These are phyloP conservation scores for Xenentodon cancila DNA, from an alignment of 2,797 vertebrate species.

Conservation along the genomic window DNA sequence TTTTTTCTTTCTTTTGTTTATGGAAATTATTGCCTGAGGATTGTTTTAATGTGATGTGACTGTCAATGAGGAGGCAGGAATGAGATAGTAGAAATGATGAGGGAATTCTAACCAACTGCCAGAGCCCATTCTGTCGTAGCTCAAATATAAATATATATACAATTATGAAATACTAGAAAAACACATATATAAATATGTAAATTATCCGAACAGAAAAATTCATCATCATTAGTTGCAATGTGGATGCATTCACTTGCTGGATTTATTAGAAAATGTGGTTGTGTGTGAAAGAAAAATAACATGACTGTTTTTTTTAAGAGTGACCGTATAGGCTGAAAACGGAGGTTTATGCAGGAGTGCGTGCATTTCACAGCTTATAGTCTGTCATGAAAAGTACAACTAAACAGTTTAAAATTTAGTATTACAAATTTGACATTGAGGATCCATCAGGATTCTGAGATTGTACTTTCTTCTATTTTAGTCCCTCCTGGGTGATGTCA, in stretches of 20 bases:
- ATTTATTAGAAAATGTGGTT: not conserved
- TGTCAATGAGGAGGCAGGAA: conserved; percentile 74
- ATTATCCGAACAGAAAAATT: conserved; percentile 28
- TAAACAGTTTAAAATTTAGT: conserved; percentile 6
- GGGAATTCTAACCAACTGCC: conserved; percentile 58
- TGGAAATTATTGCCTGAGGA: conserved; percentile 84
- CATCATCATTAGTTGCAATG: not conserved
- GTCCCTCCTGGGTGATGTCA: not conserved
- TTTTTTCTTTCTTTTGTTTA: conserved; percentile 73
- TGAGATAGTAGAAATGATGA: conserved; percentile 53
- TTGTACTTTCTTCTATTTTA: conserved; percentile 4
- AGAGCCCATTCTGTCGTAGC: conserved; percentile 57
- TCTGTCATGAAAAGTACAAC: not conserved
- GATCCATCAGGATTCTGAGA: conserved; percentile 17
- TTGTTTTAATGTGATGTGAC: conserved; percentile 80
- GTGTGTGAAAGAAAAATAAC: no score
- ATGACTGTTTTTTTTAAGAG: no score
- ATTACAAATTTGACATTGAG: conserved; percentile 4
- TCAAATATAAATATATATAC: conserved; percentile 39
- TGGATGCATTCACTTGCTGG: conserved; percentile 2
- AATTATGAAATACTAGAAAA: conserved; percentile 7
- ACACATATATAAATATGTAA: conserved; percentile 1
- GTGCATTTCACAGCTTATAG: no score
- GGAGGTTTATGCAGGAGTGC: no score
- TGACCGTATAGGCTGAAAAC: no score